Evolutionary conservation across 2,888 invertebrate genomes (phyloP).

Genomic region (Chymomyza amoena): DNA sequence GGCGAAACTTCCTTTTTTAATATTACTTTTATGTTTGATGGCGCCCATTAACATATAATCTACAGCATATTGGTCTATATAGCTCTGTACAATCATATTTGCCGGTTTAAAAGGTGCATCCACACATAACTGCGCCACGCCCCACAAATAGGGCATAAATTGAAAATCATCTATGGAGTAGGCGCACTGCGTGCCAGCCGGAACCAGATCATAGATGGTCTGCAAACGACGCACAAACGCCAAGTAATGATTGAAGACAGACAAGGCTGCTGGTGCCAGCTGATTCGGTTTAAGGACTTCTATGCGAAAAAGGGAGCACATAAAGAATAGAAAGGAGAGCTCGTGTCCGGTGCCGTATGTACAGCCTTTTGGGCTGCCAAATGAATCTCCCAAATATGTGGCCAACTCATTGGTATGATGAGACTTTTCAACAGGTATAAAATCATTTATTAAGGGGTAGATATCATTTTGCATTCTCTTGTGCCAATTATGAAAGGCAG

Average conservation of each 20-base stretch:
- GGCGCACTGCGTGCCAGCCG: slow-evolving; percentile 98
- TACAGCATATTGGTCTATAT: slow-evolving; percentile 82
- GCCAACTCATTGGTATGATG: slow-evolving; percentile 88
- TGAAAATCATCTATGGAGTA: slow-evolving; percentile 99
- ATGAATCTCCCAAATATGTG: slow-evolving; percentile 92
- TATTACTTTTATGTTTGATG: slow-evolving; percentile 91
- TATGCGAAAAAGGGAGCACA: slow-evolving; percentile 95
- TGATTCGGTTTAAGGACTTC: slow-evolving; percentile 87
- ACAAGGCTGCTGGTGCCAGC: slow-evolving; percentile 85
- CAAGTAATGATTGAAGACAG: slow-evolving; percentile 85
- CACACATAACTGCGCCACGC: slow-evolving; percentile 93
- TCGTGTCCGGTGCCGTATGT: slow-evolving; percentile 99
- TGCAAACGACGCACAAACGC: slow-evolving; percentile 91
- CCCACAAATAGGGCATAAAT: slow-evolving; percentile 99
- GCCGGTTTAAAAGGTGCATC: slow-evolving; percentile 89
- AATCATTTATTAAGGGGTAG: slow-evolving; percentile 82
- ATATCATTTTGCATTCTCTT: slow-evolving; percentile 83
- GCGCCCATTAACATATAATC: slow-evolving; percentile 95
- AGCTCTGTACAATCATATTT: slow-evolving; percentile 88
- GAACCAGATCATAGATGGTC: slow-evolving; percentile 95
- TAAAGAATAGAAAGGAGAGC: slow-evolving; percentile 95
- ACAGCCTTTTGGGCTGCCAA: slow-evolving; percentile 96
- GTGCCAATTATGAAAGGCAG: slow-evolving; percentile 91
- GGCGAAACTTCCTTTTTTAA: slow-evolving; percentile 96
- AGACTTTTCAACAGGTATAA: slow-evolving; percentile 83